Evolutionary conservation across 2,113 vertebrate genomes (phyloP).

Genomic region (Tylochromis polylepis): DNA sequence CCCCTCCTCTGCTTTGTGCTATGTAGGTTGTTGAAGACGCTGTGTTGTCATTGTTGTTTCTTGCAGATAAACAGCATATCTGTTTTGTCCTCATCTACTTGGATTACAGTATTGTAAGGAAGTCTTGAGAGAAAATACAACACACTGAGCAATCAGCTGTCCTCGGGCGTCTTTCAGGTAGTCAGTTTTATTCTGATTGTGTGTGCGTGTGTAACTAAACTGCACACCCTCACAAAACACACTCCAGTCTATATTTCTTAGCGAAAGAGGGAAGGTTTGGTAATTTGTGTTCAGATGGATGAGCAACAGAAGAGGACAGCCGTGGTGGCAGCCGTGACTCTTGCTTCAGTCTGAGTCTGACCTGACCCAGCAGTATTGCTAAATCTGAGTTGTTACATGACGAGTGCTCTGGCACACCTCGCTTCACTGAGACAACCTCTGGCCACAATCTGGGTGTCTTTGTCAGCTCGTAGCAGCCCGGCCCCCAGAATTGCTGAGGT

Average conservation of each 20-base stretch:
- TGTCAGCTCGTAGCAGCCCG: slow-evolving; percentile 55
- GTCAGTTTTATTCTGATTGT: slow-evolving; percentile 8
- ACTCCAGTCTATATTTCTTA: slow-evolving; percentile 11
- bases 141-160: background rate
- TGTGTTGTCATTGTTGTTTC: slow-evolving; percentile 27
- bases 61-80: slow-evolving; percentile 21
- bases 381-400: slow-evolving; percentile 69
- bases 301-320: slow-evolving; percentile 27
- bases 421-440: slow-evolving; percentile 54
- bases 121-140: slow-evolving; percentile 1
- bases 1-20: slow-evolving; percentile 9
- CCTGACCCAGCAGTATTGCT: slow-evolving; percentile 69
- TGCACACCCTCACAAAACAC: background rate
- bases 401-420: slow-evolving; percentile 49
- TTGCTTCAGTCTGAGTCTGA: slow-evolving; percentile 57
- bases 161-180: background rate
- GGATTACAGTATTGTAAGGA: background rate
- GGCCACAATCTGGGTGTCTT: slow-evolving; percentile 61
- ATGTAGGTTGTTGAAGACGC: slow-evolving; percentile 15
- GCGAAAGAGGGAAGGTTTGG: background rate
- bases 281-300: slow-evolving; percentile 51
- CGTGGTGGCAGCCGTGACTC: slow-evolving; percentile 31
- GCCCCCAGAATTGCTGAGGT: slow-evolving; percentile 66
- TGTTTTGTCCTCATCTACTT: background rate
- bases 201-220: background rate